phyloP scores from a whole-genome alignment of 2,888 invertebrate species.

The Lacanobia wlatinum region DNA sequence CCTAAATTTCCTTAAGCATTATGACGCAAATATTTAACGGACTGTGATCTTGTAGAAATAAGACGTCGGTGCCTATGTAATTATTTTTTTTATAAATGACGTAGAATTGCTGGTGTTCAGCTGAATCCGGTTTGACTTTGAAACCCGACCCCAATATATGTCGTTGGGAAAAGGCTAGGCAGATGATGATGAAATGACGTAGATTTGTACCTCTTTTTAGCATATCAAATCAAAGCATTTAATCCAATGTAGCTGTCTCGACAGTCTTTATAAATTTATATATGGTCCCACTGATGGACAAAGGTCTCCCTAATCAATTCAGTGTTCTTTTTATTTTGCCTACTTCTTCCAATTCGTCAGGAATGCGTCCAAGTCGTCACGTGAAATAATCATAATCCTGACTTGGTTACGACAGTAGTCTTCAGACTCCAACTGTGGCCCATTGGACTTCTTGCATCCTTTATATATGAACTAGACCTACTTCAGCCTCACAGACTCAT shows the following conservation, averaged over 20 bases:
- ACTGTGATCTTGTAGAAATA: too few relatives aligned
- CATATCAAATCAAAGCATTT: too few relatives aligned
- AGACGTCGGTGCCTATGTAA: too few relatives aligned
- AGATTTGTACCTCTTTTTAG: not conserved
- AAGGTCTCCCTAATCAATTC: not conserved
- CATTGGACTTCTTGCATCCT: not conserved
- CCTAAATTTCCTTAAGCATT: slow-evolving; percentile 15
- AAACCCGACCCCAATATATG: too few relatives aligned
- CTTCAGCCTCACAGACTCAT: not conserved
- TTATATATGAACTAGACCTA: not conserved
- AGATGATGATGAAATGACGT: too few relatives aligned
- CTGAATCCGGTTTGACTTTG: too few relatives aligned
- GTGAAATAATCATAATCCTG: not conserved
- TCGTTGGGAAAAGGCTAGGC: too few relatives aligned
- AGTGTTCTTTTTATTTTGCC: not conserved
- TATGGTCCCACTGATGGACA: too few relatives aligned
- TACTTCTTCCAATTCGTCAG: not conserved
- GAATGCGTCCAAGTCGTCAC: not conserved
- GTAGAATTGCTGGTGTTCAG: too few relatives aligned
- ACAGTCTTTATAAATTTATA: too few relatives aligned
- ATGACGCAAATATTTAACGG: not conserved
- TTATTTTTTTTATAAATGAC: not conserved
- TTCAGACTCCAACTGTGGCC: not conserved
- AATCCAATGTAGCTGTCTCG: too few relatives aligned
- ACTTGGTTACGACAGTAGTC: not conserved